Evolutionary conservation across 1,140 invertebrate species (phyloP), one percentile per base, ranked within the genome.

Genomic region (Brachystomella parvula): DNA sequence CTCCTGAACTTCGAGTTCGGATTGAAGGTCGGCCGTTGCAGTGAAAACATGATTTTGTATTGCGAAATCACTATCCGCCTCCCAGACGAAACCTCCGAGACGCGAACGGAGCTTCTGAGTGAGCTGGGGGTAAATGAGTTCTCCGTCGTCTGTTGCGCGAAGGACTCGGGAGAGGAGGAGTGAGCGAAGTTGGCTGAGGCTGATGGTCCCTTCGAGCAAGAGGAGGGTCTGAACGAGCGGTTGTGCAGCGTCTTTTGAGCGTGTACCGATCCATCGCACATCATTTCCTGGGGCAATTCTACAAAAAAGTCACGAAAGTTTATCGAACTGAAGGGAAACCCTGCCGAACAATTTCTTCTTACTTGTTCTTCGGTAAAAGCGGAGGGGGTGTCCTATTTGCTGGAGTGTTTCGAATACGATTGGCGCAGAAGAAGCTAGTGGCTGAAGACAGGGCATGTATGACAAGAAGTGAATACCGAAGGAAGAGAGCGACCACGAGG

Each of bases 31-130:
- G 2, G 66, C 64, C 2, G 77, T 76, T 53, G 79, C 80, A 31
- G 75, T 72, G 66, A 79, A 78, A 0, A 85, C 77, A 68, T 85
- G 83, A 63, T 81, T 80, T 58, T 81, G 78, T 49, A 85, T 78
- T 33, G 78, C 70, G 71, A 84, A 84, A 29, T 77, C 67, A 1
- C 75, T 59, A 71, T 83, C 82, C 3, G 77, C 75, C 21, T 79
- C 75, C 83, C 83, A 84, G 31, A 76, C 78, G 62, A 78, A 78
- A 12, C 81, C 82, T 2, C 77, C 76, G 6, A 77, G 74, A 9
- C 81, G 69, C 3, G 73, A 68, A 1, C 78, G 72, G 1, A 82
- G 73, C 64, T 76, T 77, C 60, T 80, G 78, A 1, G 77, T 76
- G 47, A 84, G 78, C 19, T 81, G 76, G 2, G 82, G 81, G 70